These are phyloP conservation scores for Cistogaster globosa DNA, from an alignment of 2,888 invertebrate species.

Conservation along the genomic window DNA sequence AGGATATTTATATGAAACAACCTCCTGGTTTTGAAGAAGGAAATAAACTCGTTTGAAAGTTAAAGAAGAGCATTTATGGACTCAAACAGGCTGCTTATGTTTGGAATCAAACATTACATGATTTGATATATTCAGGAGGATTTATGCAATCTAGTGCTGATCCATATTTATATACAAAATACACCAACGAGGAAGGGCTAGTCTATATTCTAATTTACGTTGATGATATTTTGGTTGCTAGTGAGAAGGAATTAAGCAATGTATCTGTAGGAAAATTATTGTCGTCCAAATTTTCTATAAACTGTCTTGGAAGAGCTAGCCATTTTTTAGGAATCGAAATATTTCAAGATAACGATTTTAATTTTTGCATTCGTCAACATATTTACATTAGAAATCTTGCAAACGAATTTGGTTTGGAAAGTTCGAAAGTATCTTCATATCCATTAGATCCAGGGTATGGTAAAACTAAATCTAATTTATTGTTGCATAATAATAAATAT, in stretches of 20 bases:
- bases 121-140: no score
- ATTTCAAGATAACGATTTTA: slow-evolving; percentile 12
- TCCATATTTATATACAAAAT: no score
- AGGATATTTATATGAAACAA: no score
- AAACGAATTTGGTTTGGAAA: slow-evolving; percentile 13
- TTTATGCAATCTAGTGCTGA: no score
- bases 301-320: neutral
- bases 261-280: neutral
- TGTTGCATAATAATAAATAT: no score
- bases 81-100: neutral
- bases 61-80: no score
- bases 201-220: no score
- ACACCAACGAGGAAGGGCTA: neutral
- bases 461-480: no score
- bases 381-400: slow-evolving; percentile 14
- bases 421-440: slow-evolving; percentile 5
- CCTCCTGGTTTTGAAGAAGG: no score
- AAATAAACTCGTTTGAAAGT: no score
- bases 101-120: no score
- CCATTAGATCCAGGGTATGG: slow-evolving; percentile 33
- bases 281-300: slow-evolving; percentile 21
- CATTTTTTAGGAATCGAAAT: slow-evolving; percentile 34
- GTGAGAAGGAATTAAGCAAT: no score
- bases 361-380: slow-evolving; percentile 19
- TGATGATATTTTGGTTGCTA: neutral